Conservation (phyloP, 1,140 invertebrate species). For the Rhagoletis zephyria region DNA sequence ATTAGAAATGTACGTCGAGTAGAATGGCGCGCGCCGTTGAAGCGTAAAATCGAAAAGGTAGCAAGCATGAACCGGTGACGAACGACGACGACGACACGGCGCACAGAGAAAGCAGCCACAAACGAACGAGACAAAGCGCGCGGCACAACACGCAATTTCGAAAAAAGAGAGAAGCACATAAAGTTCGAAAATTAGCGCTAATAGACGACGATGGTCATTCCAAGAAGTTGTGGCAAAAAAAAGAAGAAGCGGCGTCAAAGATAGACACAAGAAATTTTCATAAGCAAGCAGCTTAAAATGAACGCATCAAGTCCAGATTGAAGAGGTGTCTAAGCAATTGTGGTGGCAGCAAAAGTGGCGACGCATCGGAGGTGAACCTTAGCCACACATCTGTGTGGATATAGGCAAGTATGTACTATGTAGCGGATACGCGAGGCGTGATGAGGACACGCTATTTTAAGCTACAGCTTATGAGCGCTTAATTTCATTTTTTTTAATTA, state of each 20-base stretch:
- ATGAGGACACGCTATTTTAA: neutral
- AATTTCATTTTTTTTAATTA: conserved; percentile 22
- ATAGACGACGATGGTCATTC: neutral
- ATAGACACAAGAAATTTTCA: neutral
- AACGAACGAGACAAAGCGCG: neutral
- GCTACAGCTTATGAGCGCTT: neutral
- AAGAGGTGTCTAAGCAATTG: neutral
- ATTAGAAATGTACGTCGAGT: neutral
- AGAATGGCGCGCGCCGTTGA: neutral
- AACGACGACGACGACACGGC: neutral
- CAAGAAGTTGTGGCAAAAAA: too few relatives aligned
- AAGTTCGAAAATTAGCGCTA: neutral
- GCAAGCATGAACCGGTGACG: neutral
- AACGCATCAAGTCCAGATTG: neutral
- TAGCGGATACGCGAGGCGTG: too few relatives aligned
- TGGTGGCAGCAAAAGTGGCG: neutral
- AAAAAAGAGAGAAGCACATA: neutral
- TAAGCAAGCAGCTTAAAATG: neutral
- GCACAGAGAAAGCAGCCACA: neutral
- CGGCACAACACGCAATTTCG: conserved; percentile 3
- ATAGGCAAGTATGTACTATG: neutral
- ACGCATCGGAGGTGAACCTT: too few relatives aligned
- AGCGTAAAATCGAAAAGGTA: conserved; percentile 1
- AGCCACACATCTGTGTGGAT: neutral
- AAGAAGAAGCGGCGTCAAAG: neutral